Base-by-base conservation (phyloP, 1,140 invertebrate species). In the Ceratina japonica region DNA sequence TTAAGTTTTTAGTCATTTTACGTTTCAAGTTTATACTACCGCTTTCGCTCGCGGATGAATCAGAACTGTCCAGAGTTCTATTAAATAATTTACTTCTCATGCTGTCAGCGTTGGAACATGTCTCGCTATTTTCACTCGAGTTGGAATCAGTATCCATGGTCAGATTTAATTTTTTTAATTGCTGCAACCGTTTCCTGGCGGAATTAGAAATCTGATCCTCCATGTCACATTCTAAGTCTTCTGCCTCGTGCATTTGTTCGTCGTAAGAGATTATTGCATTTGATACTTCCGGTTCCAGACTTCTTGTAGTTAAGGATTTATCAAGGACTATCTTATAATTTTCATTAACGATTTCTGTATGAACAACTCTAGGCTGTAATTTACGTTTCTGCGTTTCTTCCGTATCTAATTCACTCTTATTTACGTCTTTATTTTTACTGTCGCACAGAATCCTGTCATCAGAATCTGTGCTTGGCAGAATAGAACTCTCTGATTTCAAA, bases 101-200 rank as follows among this genome's bases (percentile, higher is more conserved):
- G 56, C 69, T 77, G 52, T 71, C 52, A 7, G 15, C 5, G 20
- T 24, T 37, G 13, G 0, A 56, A 8, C 7, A 22, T 1, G 13
- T 10, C 22, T 54, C 31, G 15, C 71, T 74, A 37, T 76, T 66
- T 0, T 76, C 73, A 13, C 79, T 80, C 1, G 5, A 18, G 15
- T 56, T 70, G 58, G 74, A 77, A 0, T 80, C 74, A 20, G 65
- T 80, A 0, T 69, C 73, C 18, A 5, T 13, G 13, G 37, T 68
- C 18, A 80, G 70, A 64, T 80, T 80, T 44, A 80, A 63, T 22
- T 52, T 70, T 20, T 20, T 69, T 15, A 80, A 54, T 71, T 70
- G 64, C 16, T 65, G 59, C 15, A 75, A 65, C 20, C 74, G 74
- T 22, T 51, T 77, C 49, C 31, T 51, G 3, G 3, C 12, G 5